phyloP scores from a whole-genome alignment of 2,113 vertebrate species.

The Phalacrocorax carbo region DNA sequence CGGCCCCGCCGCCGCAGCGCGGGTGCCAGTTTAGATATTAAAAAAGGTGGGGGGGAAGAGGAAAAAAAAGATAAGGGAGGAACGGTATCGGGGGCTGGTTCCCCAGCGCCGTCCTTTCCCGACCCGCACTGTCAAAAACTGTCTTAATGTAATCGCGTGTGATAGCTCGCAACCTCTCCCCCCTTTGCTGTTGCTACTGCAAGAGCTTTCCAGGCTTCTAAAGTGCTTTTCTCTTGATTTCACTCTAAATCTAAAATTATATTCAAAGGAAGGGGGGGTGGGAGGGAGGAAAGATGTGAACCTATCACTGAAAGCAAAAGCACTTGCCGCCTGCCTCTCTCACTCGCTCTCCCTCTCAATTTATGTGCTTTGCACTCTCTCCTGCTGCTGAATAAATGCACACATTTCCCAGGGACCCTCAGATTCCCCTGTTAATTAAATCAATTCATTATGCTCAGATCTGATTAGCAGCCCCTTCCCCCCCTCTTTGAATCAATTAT shows the following conservation, averaged over 20 bases:
- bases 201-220: conserved; percentile 75
- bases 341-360: conserved; percentile 79
- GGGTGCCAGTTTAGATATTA: conserved; percentile 4
- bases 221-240: conserved; percentile 86
- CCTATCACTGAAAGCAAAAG: conserved; percentile 83
- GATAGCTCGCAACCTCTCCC: conserved; percentile 75
- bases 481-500: conserved; percentile 99
- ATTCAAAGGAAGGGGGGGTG: conserved; percentile 84
- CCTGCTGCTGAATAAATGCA: conserved; percentile 89
- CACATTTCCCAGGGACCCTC: conserved; percentile 95
- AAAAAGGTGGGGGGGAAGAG: background rate
- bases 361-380: conserved; percentile 87
- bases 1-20: conserved; percentile 16
- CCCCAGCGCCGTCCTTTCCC: conserved; percentile 55
- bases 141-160: conserved; percentile 67
- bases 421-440: conserved; percentile 99
- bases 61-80: background rate
- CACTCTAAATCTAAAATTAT: conserved; percentile 89
- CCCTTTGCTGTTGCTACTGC: conserved; percentile 72
- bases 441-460: conserved; percentile 99
- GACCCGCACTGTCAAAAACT: conserved; percentile 74
- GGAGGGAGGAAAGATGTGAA: conserved; percentile 72
- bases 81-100: background rate
- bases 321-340: conserved; percentile 81
- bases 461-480: conserved; percentile 99